A percentile compares a stretch with the other conserved stretches of the same genome.
Evolutionary conservation across 2,797 vertebrate genomes (phyloP).

Genomic region (Sciurus carolinensis): DNA sequence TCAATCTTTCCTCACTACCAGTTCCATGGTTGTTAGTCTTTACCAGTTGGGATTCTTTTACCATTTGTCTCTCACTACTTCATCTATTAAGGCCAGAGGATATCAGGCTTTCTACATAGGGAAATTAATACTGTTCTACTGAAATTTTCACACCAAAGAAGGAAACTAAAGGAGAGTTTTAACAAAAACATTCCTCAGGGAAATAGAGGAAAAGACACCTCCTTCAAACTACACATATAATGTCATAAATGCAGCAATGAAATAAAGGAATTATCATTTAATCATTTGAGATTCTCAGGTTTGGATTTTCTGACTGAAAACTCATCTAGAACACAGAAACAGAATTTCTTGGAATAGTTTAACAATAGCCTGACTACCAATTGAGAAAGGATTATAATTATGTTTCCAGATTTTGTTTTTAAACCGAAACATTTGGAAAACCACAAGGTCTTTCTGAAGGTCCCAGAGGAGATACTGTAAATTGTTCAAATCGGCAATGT

Average conservation of each 20-base stretch:
- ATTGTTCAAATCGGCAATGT: not conserved
- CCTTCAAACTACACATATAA: not conserved
- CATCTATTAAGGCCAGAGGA: not conserved
- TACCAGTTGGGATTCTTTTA: not conserved
- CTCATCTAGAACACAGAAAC: not conserved
- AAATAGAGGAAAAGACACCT: not conserved
- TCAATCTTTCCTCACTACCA: not conserved
- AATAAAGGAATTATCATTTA: not conserved
- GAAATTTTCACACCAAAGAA: not conserved
- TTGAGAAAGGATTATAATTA: not conserved
- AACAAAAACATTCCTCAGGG: not conserved
- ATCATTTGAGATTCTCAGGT: not conserved
- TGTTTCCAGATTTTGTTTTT: not conserved
- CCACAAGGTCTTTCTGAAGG: not conserved
- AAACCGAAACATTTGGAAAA: not conserved
- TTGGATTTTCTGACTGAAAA: not conserved
- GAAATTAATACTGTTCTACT: not conserved
- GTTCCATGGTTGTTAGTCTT: not conserved
- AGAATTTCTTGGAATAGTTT: not conserved
- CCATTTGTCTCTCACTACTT: not conserved
- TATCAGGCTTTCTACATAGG: not conserved
- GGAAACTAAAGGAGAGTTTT: not conserved
- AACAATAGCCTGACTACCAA: not conserved
- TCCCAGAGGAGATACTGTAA: not conserved
- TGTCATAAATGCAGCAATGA: not conserved